Evolutionary conservation across 2,888 invertebrate species (phyloP), one percentile per base, ranked within the genome.

Genomic region (Archips crataeganus): DNA sequence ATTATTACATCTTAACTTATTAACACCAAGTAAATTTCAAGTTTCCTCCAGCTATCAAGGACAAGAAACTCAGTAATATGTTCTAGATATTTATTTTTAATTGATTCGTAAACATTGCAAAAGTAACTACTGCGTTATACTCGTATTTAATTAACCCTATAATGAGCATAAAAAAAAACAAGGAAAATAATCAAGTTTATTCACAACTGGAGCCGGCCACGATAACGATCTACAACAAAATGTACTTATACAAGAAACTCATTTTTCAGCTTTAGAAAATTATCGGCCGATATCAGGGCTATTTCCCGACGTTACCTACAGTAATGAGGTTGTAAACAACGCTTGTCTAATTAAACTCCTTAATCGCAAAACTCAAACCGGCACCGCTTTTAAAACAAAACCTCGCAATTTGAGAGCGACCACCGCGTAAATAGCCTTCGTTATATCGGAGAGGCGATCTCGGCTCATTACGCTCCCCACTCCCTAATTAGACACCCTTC

Each of bases 291-390:
- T 92, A 92, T 89, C 90, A 84, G 88, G 90, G 89, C 89, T 87
- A 87, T 91, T 89, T 86, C 85, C 88, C 78, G 81, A 83, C 84
- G 80, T 83, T 88, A 85, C 88, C 87, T 87, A 87, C 88, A 87
- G 87, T 94, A 94, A 94, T 93, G 93, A 93, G 93, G 92, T 93
- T 94, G 93, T 94, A 94, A 94, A 94, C 93, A 94, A 94, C 91
- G 86, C 87, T 88, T 88, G 92, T 92, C 92, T 94, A 94, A 94
- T 94, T 94, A 93, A 94, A 94, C 93, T 93, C 93, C 91, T 93
- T 94, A 93, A 94, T 94, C 94, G 93, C 92, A 89, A 93, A 93
- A 94, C 93, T 94, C 93, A 93, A 94, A 93, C 93, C 92, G 90
- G 91, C 90, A 92, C 92, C 91, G 93, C 92, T 93, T 93, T 93